phyloP scores from a whole-genome alignment of 2,113 vertebrate species.

The Phaethornis superciliosus region DNA sequence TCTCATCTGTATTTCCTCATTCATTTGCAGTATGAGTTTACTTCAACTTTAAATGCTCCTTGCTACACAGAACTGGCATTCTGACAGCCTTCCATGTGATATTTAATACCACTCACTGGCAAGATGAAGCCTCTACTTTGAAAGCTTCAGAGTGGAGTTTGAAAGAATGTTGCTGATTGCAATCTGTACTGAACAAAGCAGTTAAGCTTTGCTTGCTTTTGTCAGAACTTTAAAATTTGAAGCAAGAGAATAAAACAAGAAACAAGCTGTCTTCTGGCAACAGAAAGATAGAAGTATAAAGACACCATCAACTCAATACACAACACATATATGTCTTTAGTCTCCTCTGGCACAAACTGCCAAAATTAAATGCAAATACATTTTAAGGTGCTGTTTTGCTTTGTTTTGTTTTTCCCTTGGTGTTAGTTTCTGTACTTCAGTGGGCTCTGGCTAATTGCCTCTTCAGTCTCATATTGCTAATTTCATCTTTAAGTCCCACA shows the following conservation, averaged over 20 bases:
- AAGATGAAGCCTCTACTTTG: conserved; percentile 13
- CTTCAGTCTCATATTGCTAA: background rate
- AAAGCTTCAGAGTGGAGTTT: background rate
- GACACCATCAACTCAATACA: background rate
- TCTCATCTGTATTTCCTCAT: background rate
- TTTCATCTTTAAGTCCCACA: background rate
- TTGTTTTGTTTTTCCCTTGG: background rate
- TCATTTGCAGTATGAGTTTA: background rate
- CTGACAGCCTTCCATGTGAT: conserved; percentile 3
- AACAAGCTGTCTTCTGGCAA: background rate
- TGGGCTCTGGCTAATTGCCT: background rate
- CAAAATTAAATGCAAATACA: background rate
- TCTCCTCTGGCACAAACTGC: background rate
- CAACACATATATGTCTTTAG: background rate
- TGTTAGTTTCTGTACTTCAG: background rate
- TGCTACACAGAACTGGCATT: conserved; percentile 17
- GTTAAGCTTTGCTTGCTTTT: background rate
- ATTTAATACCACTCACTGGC: conserved; percentile 12
- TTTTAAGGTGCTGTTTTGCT: background rate
- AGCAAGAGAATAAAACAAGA: conserved; percentile 4
- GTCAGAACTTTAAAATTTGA: background rate
- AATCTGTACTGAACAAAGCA: background rate
- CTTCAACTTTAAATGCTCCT: conserved; percentile 25
- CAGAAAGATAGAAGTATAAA: background rate
- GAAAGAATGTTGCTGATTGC: conserved; percentile 33